Conservation (phyloP, 1,140 invertebrate genomes). For the Drosophila suzukii region DNA sequence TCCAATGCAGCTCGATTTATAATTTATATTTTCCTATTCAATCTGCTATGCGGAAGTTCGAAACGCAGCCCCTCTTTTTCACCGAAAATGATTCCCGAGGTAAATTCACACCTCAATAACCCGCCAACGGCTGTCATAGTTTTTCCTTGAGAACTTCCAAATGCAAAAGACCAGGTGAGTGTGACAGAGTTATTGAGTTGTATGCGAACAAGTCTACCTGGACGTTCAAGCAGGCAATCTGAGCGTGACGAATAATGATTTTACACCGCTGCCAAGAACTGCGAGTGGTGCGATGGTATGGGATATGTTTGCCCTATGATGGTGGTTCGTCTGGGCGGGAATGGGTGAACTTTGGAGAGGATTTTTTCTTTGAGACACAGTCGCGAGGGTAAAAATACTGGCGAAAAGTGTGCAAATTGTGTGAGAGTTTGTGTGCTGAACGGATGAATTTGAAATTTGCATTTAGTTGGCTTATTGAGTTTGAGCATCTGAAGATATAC, state of each 20-base stretch:
- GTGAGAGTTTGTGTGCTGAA: slow-evolving; percentile 4
- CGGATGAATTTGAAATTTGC: slow-evolving; percentile 40
- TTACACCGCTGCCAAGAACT: slow-evolving; percentile 33
- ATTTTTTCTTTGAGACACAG: slow-evolving; percentile 16
- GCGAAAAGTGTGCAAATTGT: slow-evolving; percentile 5
- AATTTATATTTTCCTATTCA: no score
- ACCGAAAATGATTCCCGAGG: slow-evolving; percentile 5
- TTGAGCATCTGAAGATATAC: slow-evolving; percentile 23
- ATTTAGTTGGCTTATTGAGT: slow-evolving; percentile 51
- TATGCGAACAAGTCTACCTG: slow-evolving; percentile 31
- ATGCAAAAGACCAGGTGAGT: slow-evolving; percentile 37
- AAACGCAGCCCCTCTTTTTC: neutral
- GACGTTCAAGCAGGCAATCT: slow-evolving; percentile 23
- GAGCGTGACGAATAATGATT: slow-evolving; percentile 55
- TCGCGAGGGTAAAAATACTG: slow-evolving; percentile 7
- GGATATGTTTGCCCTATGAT: neutral
- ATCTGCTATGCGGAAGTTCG: no score
- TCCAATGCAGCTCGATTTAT: no score
- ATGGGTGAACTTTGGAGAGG: neutral
- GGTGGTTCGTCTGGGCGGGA: neutral
- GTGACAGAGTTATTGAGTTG: slow-evolving; percentile 37
- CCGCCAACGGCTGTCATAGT: slow-evolving; percentile 31
- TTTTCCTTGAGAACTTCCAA: slow-evolving; percentile 14
- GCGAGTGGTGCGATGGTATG: neutral
- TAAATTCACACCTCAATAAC: slow-evolving; percentile 31